These are phyloP conservation scores for Hypothenemus hampei DNA, from an alignment of 1,140 invertebrate species.

Conservation along the genomic window DNA sequence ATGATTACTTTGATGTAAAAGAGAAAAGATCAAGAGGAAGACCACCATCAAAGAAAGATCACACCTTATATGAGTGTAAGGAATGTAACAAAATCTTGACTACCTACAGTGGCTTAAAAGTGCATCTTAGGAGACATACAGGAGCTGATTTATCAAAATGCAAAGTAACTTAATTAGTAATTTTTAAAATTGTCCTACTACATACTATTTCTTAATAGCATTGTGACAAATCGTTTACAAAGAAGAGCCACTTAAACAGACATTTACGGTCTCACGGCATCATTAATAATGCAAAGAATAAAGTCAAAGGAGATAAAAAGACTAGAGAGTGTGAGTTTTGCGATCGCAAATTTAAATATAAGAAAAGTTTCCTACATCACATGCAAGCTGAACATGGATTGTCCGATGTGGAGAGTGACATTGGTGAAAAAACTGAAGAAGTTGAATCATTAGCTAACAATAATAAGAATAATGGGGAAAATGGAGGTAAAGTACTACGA, in stretches of 20 bases:
- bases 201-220: conserved; percentile 24
- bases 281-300: conserved; percentile 26
- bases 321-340: conserved; percentile 45
- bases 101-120: conserved; percentile 36
- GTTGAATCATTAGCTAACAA: neutral
- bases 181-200: neutral
- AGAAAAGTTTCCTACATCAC: conserved; percentile 44
- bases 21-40: conserved; percentile 12
- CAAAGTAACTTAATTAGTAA: conserved; percentile 31
- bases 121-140: conserved; percentile 40
- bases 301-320: conserved; percentile 32
- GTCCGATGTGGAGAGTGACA: conserved; percentile 34
- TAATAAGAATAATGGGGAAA: conserved; percentile 13
- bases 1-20: conserved; percentile 6
- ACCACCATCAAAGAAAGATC: conserved; percentile 23
- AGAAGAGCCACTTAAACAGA: conserved; percentile 40
- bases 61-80: conserved; percentile 37
- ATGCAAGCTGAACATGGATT: conserved; percentile 44
- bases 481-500: conserved; percentile 11
- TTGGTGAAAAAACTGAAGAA: conserved; percentile 13
- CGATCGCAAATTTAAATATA: conserved; percentile 45
- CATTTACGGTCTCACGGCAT: conserved; percentile 38
- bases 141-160: conserved; percentile 35
- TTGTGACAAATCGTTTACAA: conserved; percentile 42
- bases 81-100: conserved; percentile 39